phyloP scores from a whole-genome alignment of 1,140 invertebrate species.

The Zophobas atratus region DNA sequence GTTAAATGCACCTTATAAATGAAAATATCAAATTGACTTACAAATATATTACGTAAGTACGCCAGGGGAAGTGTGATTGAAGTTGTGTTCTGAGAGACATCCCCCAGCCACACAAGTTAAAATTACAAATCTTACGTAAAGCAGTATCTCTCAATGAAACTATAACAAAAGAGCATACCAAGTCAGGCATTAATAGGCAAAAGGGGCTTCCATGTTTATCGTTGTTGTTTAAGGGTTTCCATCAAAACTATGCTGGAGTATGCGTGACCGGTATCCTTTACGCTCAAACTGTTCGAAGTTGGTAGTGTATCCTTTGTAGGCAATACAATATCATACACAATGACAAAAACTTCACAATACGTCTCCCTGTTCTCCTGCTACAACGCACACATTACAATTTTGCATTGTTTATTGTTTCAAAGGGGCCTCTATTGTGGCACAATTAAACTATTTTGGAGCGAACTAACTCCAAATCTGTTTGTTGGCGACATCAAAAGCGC shows the following conservation, averaged over 20 bases:
- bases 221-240: slow-evolving; percentile 41
- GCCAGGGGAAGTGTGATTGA: too few relatives aligned
- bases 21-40: too few relatives aligned
- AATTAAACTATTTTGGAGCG: slow-evolving; percentile 37
- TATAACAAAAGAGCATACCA: slow-evolving; percentile 30
- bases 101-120: background rate
- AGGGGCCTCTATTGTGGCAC: slow-evolving; percentile 23
- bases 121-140: background rate
- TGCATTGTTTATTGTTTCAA: slow-evolving; percentile 38
- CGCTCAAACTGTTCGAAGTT: slow-evolving; percentile 45
- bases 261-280: slow-evolving; percentile 44
- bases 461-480: slow-evolving; percentile 6
- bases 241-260: slow-evolving; percentile 42
- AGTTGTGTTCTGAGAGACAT: too few relatives aligned
- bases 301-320: slow-evolving; percentile 33
- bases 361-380: slow-evolving; percentile 15
- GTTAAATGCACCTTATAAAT: too few relatives aligned
- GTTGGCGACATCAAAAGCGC: slow-evolving; percentile 10
- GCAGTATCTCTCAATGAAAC: slow-evolving; percentile 5
- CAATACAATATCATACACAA: slow-evolving; percentile 31
- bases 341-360: slow-evolving; percentile 48
- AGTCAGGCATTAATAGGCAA: slow-evolving; percentile 38
- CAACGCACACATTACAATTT: slow-evolving; percentile 48
- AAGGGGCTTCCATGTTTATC: slow-evolving; percentile 30
- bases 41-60: too few relatives aligned